Evolutionary conservation across 2,113 vertebrate species (phyloP).

Genomic region (Sterna hirundo): DNA sequence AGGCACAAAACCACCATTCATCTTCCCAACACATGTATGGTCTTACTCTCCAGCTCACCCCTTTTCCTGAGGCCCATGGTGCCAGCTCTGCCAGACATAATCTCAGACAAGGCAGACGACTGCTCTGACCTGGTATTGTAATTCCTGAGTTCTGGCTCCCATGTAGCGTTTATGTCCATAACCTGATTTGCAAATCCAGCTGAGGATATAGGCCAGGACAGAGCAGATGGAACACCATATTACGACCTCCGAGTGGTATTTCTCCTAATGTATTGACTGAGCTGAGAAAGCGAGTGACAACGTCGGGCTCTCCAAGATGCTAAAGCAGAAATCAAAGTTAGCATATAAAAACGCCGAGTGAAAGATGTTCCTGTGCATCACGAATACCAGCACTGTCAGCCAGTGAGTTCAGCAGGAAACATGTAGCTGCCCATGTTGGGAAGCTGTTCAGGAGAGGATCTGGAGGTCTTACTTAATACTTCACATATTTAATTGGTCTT

Average conservation of each 20-base stretch:
- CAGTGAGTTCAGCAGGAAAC: background rate
- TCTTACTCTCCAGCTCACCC: background rate
- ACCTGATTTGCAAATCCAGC: background rate
- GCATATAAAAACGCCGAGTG: background rate
- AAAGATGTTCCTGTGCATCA: background rate
- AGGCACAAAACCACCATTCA: background rate
- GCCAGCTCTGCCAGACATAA: background rate
- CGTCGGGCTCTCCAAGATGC: background rate
- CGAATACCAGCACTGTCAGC: background rate
- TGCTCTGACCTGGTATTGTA: background rate
- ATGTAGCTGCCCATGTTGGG: background rate
- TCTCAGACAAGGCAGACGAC: background rate
- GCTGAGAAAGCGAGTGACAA: background rate
- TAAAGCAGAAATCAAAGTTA: conserved; percentile 9
- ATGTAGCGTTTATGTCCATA: background rate
- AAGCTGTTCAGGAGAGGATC: background rate
- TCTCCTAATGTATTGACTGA: background rate
- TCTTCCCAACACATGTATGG: background rate
- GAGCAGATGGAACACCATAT: background rate
- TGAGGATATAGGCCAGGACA: background rate
- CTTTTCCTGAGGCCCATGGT: background rate
- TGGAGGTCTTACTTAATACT: background rate
- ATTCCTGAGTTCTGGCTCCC: background rate
- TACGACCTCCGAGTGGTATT: background rate
- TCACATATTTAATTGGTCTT: background rate